Evolutionary conservation across 2,113 vertebrate genomes (phyloP), one percentile per base, ranked within the genome.

Genomic region (Butorides virescens): DNA sequence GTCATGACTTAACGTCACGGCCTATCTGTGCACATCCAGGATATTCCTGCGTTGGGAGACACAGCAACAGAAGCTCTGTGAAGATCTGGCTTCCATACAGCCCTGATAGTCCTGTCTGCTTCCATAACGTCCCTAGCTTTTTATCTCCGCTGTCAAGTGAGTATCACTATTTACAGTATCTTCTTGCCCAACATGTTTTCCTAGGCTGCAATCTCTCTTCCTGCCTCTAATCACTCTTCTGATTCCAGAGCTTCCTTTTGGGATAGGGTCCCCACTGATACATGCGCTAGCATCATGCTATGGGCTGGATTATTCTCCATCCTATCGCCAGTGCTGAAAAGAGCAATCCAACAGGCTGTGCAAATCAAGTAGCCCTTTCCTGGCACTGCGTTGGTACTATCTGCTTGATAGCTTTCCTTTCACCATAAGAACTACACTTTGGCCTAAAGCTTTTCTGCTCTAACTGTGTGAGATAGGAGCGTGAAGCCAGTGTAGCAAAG

Each of bases 181-280:
- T 73, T 84, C 77, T 94, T 78, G 58, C 37, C 34, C 73, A 37
- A 34, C 13, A 11, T 84, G 39, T 49, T 87, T 84, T 89, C 52
- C 76, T 49, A 21, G 68, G 65, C 61, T 78, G 36, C 42, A 95
- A 95, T 95, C 76, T 65, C 83, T 68, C 76, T 96, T 95, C 88
- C 95, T 96, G 88, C 44, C 25, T 78, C 62, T 93, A 95, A 97
- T 92, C 83, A 59, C 73, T 11, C 39, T 85, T 65, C 52, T 92
- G 86, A 93, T 87, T 96, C 49, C 76, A 80, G 58, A 78, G 58
- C 52, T 94, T 94, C 83, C 91, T 93, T 91, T 66, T 44, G 58
- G 80, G 76, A 95, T 32, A 37, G 62, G 7, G 49, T 91, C 46
- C 34, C 49, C 34, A 36, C 53, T 81, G 70, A 78, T 49, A 46